Percentiles rank a stretch among this genome's conserved stretches.
Evolutionary conservation across 1,140 invertebrate genomes (phyloP).

Genomic region (Heterodera schachtii): DNA sequence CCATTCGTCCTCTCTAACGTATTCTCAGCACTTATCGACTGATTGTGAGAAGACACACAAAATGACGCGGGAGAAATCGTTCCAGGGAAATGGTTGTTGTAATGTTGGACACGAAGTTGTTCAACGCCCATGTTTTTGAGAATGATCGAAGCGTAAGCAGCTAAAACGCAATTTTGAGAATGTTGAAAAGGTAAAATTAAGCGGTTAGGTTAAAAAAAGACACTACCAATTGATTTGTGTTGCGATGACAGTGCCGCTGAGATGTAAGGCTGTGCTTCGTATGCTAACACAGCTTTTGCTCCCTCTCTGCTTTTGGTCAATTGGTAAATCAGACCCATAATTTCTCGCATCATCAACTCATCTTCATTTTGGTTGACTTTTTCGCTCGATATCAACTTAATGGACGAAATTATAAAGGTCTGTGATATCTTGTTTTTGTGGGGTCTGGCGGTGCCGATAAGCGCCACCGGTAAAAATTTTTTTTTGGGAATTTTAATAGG

Average conservation of each 20-base stretch:
- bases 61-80: neutral
- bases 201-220: neutral
- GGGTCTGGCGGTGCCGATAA: too few species aligned
- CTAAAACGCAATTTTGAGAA: slow-evolving; percentile 26
- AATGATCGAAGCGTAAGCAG: slow-evolving; percentile 54
- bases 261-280: slow-evolving; percentile 44
- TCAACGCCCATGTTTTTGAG: slow-evolving; percentile 53
- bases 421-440: too few species aligned
- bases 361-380: slow-evolving; percentile 50
- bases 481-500: too few species aligned
- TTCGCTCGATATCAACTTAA: slow-evolving; percentile 46
- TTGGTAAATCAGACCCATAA: slow-evolving; percentile 54
- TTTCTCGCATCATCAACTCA: slow-evolving; percentile 50
- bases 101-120: slow-evolving; percentile 20
- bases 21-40: slow-evolving; percentile 33
- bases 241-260: slow-evolving; percentile 40
- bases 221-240: slow-evolving; percentile 48
- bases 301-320: slow-evolving; percentile 53
- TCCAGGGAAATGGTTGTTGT: slow-evolving; percentile 15
- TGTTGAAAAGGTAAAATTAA: neutral
- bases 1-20: slow-evolving; percentile 41
- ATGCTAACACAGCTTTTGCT: slow-evolving; percentile 42
- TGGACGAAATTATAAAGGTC: too few species aligned
- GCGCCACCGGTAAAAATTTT: too few species aligned
- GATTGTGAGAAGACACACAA: neutral